Evolutionary conservation across 2,113 vertebrate species (phyloP), one percentile per base, ranked within the genome.

Genomic region (Phalacrocorax aristotelis): DNA sequence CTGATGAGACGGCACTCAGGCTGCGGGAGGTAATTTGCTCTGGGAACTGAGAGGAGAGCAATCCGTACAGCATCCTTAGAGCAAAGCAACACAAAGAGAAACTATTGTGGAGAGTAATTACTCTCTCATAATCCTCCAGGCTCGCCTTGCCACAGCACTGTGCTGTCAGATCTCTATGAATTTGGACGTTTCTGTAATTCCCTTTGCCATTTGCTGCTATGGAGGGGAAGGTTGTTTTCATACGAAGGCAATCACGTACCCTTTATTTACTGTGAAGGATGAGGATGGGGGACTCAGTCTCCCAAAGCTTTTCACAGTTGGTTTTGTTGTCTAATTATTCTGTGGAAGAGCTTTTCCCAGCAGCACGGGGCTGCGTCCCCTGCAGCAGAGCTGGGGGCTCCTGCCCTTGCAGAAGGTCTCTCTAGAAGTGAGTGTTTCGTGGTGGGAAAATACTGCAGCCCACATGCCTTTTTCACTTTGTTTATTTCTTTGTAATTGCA

Each of bases 241-340:
- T 51, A 49, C 3, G 16, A 89, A 96, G 66, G 70, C 75, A 61
- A 91, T 94, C 81, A 36, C 84, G 96, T 94, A 89, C 34, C 65
- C 93, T 89, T 93, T 96, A 95, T 97, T 97, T 96, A 89, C 96
- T 94, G 58, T 87, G 91, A 95, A 95, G 78, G 78, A 89, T 96
- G 78, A 92, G 62, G 75, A 78, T 0, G 0, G 30, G 68, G 51
- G 64, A 77, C 49, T 83, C 29, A 9, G 77, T n/a, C 42, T 97
- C 96, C 96, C 97, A 96, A 57, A 89, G 94, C 95, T 95, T 95
- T 90, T 95, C 91, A 80, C 84, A 95, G 74, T 91, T 91, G 87
- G 57, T 88, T 95, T 95, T 97, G 79, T 81, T 95, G 93, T 72
- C 49, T 95, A 95, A 97, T 96, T 97, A 91, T 91, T 94, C 62